Evolutionary conservation across 2,113 vertebrate species (phyloP).

Genomic region (Cyanoderma ruficeps): DNA sequence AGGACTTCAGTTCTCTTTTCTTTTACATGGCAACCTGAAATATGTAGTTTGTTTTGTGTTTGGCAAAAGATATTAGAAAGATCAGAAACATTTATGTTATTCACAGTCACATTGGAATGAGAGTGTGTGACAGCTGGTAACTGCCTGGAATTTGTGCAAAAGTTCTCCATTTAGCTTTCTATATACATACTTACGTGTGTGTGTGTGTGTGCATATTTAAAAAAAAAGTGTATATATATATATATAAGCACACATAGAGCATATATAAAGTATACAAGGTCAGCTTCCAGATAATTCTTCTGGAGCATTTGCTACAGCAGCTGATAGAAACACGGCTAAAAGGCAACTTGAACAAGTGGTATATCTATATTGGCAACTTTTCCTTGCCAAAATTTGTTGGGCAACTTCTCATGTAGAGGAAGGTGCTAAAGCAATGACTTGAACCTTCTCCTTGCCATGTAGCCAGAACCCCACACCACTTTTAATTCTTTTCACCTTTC

Average conservation of each 20-base stretch:
- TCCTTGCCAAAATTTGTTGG: background rate
- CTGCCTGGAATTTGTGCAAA: background rate
- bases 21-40: constrained; percentile 17
- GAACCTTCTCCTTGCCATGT: background rate
- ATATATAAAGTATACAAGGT: background rate
- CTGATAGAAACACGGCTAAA: background rate
- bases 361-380: background rate
- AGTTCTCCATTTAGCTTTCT: background rate
- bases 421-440: background rate
- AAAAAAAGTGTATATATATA: background rate
- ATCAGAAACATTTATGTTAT: background rate
- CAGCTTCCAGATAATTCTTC: background rate
- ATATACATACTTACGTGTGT: background rate
- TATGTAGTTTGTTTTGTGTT: background rate
- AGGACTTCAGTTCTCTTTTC: background rate
- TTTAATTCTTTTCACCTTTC: background rate
- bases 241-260: background rate
- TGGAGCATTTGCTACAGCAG: background rate
- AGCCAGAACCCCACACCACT: background rate
- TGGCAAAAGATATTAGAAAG: constrained; percentile 28
- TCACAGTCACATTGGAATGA: background rate
- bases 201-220: background rate
- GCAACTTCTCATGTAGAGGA: background rate
- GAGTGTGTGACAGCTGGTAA: background rate
- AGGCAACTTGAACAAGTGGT: background rate